These are phyloP conservation scores for Luidia sarsii DNA, from an alignment of 53 echinoderm and acorn worm species.

Conservation along the genomic window DNA sequence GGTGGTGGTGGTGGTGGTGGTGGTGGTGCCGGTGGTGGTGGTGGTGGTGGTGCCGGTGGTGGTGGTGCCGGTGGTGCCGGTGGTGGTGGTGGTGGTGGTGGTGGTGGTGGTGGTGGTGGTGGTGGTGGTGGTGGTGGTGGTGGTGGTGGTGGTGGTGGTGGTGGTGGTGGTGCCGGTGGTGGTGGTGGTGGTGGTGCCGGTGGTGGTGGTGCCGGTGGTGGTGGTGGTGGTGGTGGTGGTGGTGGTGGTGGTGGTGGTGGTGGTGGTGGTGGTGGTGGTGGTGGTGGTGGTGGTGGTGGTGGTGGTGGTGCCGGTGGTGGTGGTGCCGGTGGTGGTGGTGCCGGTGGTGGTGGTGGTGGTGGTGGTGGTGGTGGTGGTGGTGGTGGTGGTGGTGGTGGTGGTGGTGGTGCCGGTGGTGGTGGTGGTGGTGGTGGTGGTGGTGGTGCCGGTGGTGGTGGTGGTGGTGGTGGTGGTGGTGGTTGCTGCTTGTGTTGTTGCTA, in stretches of 20 bases:
- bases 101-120: conserved; percentile 30
- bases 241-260: neutral
- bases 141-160: neutral
- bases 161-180: neutral
- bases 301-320: neutral
- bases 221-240: neutral
- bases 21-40: neutral
- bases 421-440: neutral
- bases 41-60: conserved; percentile 6
- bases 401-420: too few species aligned
- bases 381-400: conserved; percentile 23
- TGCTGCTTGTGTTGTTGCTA: too few species aligned
- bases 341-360: neutral
- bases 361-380: conserved; percentile 24
- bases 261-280: neutral
- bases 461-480: conserved; percentile 29
- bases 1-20: neutral
- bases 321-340: neutral
- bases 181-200: neutral
- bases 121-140: conserved; percentile 1
- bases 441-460: neutral
- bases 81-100: conserved; percentile 37
- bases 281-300: neutral
- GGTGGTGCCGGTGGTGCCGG: neutral
- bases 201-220: neutral